These are phyloP conservation scores for Pycnomerus fuliginosus DNA, from an alignment of 2,888 invertebrate genomes.

Conservation along the genomic window DNA sequence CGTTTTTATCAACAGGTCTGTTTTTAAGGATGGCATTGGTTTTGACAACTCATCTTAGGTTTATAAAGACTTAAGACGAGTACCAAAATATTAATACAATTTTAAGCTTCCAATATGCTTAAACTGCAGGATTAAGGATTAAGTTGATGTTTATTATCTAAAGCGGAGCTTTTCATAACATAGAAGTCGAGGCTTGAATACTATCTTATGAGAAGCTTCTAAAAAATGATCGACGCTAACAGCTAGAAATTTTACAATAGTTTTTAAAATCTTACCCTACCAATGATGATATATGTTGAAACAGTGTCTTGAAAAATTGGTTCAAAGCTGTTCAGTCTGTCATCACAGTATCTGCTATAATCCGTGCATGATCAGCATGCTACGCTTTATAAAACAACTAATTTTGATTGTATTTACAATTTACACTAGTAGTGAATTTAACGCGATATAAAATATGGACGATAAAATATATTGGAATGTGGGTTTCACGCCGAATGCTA, in stretches of 20 bases:
- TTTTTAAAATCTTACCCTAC: slow-evolving; percentile 2
- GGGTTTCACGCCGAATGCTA: too few species aligned
- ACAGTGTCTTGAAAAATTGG: slow-evolving; percentile 32
- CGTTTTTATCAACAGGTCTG: slow-evolving; percentile 14
- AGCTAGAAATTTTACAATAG: not conserved
- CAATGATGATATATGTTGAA: not conserved
- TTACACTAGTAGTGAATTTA: slow-evolving; percentile 9
- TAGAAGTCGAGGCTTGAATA: too few species aligned
- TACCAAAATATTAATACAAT: not conserved
- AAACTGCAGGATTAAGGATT: not conserved
- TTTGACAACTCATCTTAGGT: not conserved
- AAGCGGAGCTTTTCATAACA: too few species aligned
- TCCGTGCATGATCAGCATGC: slow-evolving; percentile 41
- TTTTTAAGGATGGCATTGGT: slow-evolving; percentile 4
- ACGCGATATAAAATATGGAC: too few species aligned
- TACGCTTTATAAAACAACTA: slow-evolving; percentile 23
- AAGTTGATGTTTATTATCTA: slow-evolving; percentile 7
- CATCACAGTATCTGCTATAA: slow-evolving; percentile 46
- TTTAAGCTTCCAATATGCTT: not conserved
- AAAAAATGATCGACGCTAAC: too few species aligned
- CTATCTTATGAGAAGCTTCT: too few species aligned
- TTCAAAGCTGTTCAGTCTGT: slow-evolving; percentile 43
- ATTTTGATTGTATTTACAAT: slow-evolving; percentile 18
- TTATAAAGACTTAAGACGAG: not conserved
- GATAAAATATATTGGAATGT: slow-evolving; percentile 18